Evolutionary conservation across 2,888 invertebrate genomes (phyloP).

Genomic region (Pasiphila rectangulata): DNA sequence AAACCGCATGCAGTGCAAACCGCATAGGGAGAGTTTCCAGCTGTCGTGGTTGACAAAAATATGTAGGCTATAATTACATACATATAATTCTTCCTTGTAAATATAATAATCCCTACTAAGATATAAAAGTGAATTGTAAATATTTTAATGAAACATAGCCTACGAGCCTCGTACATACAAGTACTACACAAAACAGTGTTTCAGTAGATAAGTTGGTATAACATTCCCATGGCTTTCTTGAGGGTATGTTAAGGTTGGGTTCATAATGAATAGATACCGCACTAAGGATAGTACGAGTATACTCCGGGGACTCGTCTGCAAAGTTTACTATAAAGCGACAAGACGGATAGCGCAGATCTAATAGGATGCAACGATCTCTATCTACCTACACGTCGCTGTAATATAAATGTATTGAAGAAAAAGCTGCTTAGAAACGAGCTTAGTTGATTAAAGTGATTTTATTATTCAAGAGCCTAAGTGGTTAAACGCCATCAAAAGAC

Average conservation of each 20-base stretch:
- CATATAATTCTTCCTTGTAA: too few relatives aligned
- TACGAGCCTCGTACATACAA: not conserved
- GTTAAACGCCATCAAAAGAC: slow-evolving; percentile 10
- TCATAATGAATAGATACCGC: slow-evolving; percentile 50
- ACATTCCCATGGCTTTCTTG: slow-evolving; percentile 32
- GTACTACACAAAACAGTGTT: not conserved
- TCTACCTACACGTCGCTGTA: slow-evolving; percentile 17
- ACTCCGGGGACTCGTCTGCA: slow-evolving; percentile 52
- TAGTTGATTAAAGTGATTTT: slow-evolving; percentile 1
- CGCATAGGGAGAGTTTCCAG: too few relatives aligned
- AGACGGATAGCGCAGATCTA: slow-evolving; percentile 44
- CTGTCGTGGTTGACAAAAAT: too few relatives aligned
- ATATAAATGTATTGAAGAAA: slow-evolving; percentile 22
- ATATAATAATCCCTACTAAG: too few relatives aligned
- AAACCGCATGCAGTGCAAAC: not conserved
- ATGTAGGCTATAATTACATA: too few relatives aligned
- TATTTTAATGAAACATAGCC: slow-evolving; percentile 1
- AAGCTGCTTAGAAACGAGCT: slow-evolving; percentile 5
- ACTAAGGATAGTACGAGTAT: slow-evolving; percentile 36
- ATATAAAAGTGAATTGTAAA: too few relatives aligned
- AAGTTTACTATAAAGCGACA: slow-evolving; percentile 52
- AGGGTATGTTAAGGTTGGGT: slow-evolving; percentile 22
- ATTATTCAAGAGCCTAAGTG: slow-evolving; percentile 7
- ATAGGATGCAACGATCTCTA: slow-evolving; percentile 36
- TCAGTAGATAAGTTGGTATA: slow-evolving; percentile 4